Percentiles rank a stretch among this genome's conserved stretches.
Evolutionary conservation across 2,113 vertebrate genomes (phyloP).

Genomic region (Microtus richardsoni): DNA sequence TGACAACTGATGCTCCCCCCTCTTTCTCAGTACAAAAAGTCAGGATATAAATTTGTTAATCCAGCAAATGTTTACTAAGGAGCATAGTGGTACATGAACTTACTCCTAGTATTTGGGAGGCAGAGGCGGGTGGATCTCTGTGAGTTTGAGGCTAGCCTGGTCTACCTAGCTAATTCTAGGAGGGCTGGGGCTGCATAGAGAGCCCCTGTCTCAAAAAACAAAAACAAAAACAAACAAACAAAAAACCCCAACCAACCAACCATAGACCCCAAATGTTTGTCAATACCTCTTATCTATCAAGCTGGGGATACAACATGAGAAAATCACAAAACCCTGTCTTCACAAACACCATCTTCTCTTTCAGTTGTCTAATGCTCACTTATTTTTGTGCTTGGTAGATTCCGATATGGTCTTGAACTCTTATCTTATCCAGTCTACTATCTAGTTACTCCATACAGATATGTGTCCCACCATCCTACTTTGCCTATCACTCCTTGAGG

Average conservation of each 20-base stretch:
- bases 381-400: not conserved
- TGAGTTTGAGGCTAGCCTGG: not conserved
- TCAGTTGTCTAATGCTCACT: not conserved
- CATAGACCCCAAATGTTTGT: not conserved
- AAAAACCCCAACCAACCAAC: not conserved
- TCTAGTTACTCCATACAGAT: not conserved
- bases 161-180: not conserved
- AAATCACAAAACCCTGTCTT: not conserved
- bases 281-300: not conserved
- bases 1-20: not conserved
- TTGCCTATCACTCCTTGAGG: not conserved
- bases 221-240: not conserved
- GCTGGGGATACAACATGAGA: not conserved
- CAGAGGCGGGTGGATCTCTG: not conserved
- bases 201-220: slow-evolving; percentile 19
- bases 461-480: not conserved
- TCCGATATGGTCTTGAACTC: not conserved
- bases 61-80: slow-evolving; percentile 18
- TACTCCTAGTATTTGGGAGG: not conserved
- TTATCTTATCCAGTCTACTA: slow-evolving; percentile 24
- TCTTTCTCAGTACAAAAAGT: not conserved
- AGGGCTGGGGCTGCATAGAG: not conserved
- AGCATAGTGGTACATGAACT: not conserved
- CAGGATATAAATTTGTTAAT: slow-evolving; percentile 28
- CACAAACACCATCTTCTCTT: not conserved